phyloP scores from a whole-genome alignment of 37 sponge, comb jelly and placozoan species.

The Chondrosia reniformis region DNA sequence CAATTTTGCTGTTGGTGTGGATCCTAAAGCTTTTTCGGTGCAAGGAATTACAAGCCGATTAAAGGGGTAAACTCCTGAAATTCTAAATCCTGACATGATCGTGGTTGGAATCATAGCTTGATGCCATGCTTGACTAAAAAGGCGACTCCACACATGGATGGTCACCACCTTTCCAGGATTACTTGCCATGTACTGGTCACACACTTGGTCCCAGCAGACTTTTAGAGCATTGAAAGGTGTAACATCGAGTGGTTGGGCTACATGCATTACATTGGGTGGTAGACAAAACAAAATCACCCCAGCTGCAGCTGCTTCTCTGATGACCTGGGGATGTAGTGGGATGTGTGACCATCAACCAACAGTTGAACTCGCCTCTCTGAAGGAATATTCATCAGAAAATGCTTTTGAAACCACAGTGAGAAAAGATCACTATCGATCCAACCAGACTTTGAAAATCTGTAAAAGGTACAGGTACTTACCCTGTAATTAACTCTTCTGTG shows the following conservation, averaged over 20 bases:
- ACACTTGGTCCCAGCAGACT: constrained; percentile 1
- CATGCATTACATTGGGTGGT: constrained; percentile 14
- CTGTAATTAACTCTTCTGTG: too few species aligned
- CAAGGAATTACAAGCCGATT: too few species aligned
- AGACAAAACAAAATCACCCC: constrained; percentile 1
- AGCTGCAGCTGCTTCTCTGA: not conserved
- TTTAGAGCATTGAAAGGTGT: not conserved
- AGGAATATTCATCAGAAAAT: too few species aligned
- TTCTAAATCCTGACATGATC: not conserved
- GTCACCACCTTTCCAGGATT: constrained; percentile 20
- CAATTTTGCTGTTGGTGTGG: too few species aligned
- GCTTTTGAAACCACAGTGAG: too few species aligned
- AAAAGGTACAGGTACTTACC: too few species aligned
- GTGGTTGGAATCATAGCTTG: not conserved
- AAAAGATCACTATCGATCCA: too few species aligned
- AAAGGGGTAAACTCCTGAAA: not conserved
- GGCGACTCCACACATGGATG: not conserved
- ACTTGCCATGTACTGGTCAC: not conserved
- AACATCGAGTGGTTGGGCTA: constrained; percentile 17
- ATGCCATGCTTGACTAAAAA: not conserved
- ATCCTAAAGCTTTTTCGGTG: too few species aligned
- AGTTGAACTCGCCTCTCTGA: too few species aligned
- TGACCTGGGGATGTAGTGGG: not conserved
- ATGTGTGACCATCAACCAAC: constrained; percentile 17
- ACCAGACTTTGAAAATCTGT: too few species aligned